A percentile compares a stretch with the other conserved stretches of the same genome.
Conservation (phyloP, 2,797 vertebrate species). For the Florisuga fusca region DNA sequence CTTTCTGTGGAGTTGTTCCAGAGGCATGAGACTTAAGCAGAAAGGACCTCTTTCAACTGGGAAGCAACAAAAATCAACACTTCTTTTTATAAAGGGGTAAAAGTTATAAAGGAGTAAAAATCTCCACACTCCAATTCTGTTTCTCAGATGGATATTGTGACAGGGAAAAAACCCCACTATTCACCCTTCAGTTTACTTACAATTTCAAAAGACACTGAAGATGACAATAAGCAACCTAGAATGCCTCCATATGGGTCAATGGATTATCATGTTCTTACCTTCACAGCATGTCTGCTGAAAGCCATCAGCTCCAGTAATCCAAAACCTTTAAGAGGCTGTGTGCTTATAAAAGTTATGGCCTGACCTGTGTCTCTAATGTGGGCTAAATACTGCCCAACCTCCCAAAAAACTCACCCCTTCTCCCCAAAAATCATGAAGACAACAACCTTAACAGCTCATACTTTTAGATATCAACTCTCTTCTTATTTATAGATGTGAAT, state of each 20-base stretch:
- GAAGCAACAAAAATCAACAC: not conserved
- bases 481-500: not conserved
- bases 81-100: not conserved
- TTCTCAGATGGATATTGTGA: not conserved
- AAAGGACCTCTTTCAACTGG: not conserved
- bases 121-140: not conserved
- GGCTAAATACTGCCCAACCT: not conserved
- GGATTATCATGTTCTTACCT: not conserved
- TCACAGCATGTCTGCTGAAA: not conserved
- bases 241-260: not conserved
- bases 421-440: not conserved
- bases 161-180: fast-evolving
- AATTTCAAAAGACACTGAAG: not conserved
- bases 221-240: not conserved
- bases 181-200: not conserved
- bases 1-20: not conserved
- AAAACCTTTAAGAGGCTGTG: not conserved
- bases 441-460: not conserved
- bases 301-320: not conserved
- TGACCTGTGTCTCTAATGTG: not conserved
- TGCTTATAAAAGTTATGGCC: not conserved
- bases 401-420: not conserved
- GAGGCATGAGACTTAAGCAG: not conserved
- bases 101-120: not conserved
- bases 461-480: not conserved